These are phyloP conservation scores for Eucera pruinosa DNA, from an alignment of 2,888 invertebrate species.

Conservation along the genomic window DNA sequence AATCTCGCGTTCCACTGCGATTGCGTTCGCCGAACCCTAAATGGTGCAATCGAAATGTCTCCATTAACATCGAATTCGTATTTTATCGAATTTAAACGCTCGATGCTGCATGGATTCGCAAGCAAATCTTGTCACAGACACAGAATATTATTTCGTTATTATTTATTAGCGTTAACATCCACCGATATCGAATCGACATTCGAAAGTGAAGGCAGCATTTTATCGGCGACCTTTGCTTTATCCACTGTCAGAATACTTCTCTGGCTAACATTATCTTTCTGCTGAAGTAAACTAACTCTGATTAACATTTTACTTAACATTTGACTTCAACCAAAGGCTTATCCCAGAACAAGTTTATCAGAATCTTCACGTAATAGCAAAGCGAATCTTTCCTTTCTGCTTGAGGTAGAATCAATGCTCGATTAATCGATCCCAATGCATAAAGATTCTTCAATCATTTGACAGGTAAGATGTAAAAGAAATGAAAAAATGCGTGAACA, in stretches of 20 bases:
- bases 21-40: conserved; percentile 6
- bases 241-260: conserved; percentile 40
- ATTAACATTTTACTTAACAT: conserved; percentile 15
- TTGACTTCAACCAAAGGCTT: neutral
- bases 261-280: conserved; percentile 44
- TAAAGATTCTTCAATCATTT: too few species aligned
- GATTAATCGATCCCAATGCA: neutral
- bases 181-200: conserved; percentile 32
- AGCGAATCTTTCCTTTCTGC: neutral
- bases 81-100: neutral
- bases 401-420: neutral
- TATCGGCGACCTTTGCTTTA: conserved; percentile 65
- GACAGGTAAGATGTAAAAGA: too few species aligned
- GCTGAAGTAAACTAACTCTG: conserved; percentile 19
- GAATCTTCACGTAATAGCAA: too few species aligned
- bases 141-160: conserved; percentile 5
- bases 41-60: conserved; percentile 22
- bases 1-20: conserved; percentile 16
- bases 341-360: too few species aligned
- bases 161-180: conserved; percentile 40
- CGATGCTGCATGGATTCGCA: too few species aligned
- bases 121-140: neutral
- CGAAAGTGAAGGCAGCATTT: conserved; percentile 41
- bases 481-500: neutral
- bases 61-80: neutral